phyloP scores from a whole-genome alignment of 2,888 invertebrate genomes.

The Perizoma affinitatum region DNA sequence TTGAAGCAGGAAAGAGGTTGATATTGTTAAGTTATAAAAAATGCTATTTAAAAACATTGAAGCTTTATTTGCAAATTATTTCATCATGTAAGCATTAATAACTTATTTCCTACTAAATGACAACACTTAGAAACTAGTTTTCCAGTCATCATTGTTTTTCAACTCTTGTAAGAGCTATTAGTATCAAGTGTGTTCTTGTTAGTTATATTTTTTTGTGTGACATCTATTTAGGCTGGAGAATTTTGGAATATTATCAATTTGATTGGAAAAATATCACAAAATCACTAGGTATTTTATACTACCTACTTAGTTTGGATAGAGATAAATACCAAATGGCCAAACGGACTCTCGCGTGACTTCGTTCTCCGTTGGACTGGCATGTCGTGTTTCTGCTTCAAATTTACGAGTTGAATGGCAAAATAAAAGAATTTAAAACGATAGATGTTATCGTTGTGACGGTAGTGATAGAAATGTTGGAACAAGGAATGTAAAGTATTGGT shows the following conservation, averaged over 20 bases:
- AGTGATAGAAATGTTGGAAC: slow-evolving; percentile 33
- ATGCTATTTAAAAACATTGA: no score
- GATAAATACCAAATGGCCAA: slow-evolving; percentile 31
- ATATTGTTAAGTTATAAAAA: no score
- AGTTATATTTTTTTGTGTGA: no score
- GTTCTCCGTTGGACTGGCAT: slow-evolving; percentile 34
- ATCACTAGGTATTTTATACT: slow-evolving; percentile 21
- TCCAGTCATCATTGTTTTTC: no score
- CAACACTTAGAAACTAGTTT: no score
- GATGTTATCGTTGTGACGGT: slow-evolving; percentile 35
- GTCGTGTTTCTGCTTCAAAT: slow-evolving; percentile 37
- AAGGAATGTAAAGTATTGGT: slow-evolving; percentile 27
- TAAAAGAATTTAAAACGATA: slow-evolving; percentile 39
- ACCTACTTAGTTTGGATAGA: slow-evolving; percentile 33
- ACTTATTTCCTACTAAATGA: no score
- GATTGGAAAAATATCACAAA: slow-evolving; percentile 13
- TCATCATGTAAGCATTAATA: no score
- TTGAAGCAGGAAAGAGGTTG: no score
- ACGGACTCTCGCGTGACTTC: slow-evolving; percentile 39
- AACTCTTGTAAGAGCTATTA: no score
- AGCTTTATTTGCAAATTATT: no score
- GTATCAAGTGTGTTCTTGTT: no score
- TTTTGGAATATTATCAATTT: neutral
- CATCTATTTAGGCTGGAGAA: no score
- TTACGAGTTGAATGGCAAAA: slow-evolving; percentile 38